These are phyloP conservation scores for Temnothorax unifasciatus DNA, from an alignment of 2,888 invertebrate species.

Conservation along the genomic window DNA sequence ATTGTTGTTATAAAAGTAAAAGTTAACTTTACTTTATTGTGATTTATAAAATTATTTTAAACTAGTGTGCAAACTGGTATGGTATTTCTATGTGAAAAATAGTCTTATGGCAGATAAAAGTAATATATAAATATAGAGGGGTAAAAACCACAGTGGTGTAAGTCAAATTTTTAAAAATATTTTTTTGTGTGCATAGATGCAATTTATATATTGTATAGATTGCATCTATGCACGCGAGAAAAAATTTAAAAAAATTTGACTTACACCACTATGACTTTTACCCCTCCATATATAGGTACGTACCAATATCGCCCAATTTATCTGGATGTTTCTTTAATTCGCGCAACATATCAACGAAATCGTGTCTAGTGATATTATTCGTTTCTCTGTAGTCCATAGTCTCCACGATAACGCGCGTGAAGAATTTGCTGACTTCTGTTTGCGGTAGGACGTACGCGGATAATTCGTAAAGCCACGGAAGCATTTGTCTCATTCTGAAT, in stretches of 20 bases:
- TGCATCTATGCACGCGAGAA: too few species aligned
- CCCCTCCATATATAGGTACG: not conserved
- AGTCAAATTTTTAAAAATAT: too few species aligned
- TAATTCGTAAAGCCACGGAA: constrained; percentile 72
- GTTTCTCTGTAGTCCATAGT: constrained; percentile 81
- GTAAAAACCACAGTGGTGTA: too few species aligned
- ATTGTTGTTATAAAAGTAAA: not conserved
- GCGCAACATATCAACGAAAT: constrained; percentile 84
- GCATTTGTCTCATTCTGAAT: not conserved
- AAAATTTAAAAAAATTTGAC: too few species aligned
- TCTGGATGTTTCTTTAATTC: constrained; percentile 74
- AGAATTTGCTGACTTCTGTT: constrained; percentile 75
- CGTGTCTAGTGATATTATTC: constrained; percentile 82
- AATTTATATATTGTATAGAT: too few species aligned
- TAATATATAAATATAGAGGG: too few species aligned
- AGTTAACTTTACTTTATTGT: not conserved
- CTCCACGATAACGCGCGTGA: constrained; percentile 77
- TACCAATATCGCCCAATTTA: constrained; percentile 1
- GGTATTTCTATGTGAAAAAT: not conserved
- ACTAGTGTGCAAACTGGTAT: not conserved
- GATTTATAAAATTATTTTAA: not conserved
- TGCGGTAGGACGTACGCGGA: constrained; percentile 70
- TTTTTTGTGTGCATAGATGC: too few species aligned
- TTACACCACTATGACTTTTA: too few species aligned
- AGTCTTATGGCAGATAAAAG: not conserved